Evolutionary conservation across 2,113 vertebrate species (phyloP).

Genomic region (Pipra filicauda): DNA sequence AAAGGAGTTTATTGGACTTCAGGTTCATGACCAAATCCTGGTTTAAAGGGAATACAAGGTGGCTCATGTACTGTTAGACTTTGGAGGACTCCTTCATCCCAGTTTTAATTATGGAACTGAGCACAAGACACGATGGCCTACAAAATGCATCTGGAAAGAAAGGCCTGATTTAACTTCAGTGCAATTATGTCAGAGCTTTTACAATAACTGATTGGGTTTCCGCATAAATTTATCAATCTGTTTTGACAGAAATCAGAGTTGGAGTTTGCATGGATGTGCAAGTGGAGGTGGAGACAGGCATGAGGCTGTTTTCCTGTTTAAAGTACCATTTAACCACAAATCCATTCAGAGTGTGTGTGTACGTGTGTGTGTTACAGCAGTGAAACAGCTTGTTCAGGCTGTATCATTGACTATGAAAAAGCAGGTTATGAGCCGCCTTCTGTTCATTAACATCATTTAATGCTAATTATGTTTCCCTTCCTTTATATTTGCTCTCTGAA

Average conservation of each 20-base stretch:
- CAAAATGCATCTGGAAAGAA: background rate
- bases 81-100: constrained; percentile 30
- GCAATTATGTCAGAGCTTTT: background rate
- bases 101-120: constrained; percentile 64
- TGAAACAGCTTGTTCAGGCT: background rate
- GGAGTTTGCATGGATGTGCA: background rate
- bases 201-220: background rate
- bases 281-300: constrained; percentile 9
- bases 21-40: background rate
- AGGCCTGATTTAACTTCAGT: background rate
- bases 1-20: background rate
- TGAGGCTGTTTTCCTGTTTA: constrained; percentile 46
- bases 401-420: background rate
- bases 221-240: background rate
- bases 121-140: background rate
- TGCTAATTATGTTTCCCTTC: constrained; percentile 48
- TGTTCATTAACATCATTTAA: background rate
- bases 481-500: constrained; percentile 29
- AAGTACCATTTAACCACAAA: constrained; percentile 17
- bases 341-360: constrained; percentile 17
- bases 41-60: background rate
- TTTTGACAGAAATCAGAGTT: background rate
- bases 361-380: constrained; percentile 25
- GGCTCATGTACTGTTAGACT: background rate
- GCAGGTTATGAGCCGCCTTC: background rate